phyloP scores from a whole-genome alignment of 1,140 invertebrate genomes.

The Scaptodrosophila lebanonensis region DNA sequence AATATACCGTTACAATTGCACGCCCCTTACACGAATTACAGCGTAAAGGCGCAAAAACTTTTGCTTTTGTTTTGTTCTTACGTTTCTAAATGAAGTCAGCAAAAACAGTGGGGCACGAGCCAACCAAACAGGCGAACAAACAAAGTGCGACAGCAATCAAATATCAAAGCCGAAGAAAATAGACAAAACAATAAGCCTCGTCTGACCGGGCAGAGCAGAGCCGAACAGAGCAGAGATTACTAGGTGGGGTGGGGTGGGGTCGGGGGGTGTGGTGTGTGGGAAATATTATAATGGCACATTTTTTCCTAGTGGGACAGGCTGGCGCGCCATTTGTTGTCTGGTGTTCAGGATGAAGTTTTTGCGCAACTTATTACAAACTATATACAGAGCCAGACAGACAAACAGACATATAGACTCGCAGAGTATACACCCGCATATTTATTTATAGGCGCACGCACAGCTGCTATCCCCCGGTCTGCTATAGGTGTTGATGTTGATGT shows the following conservation, averaged over 20 bases:
- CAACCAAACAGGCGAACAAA: slow-evolving; percentile 13
- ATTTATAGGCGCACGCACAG: slow-evolving; percentile 57
- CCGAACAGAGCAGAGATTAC: slow-evolving; percentile 4
- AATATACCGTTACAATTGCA: slow-evolving; percentile 73
- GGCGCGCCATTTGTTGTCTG: slow-evolving; percentile 34
- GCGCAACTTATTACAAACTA: slow-evolving; percentile 64
- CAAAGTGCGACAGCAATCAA: slow-evolving; percentile 66
- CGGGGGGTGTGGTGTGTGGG: slow-evolving; percentile 3
- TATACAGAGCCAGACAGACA: slow-evolving; percentile 28
- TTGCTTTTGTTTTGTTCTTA: slow-evolving; percentile 17
- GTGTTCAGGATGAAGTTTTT: slow-evolving; percentile 63
- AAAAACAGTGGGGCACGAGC: slow-evolving; percentile 7
- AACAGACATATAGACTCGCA: slow-evolving; percentile 1
- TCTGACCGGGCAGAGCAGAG: background rate
- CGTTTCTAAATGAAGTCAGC: slow-evolving; percentile 54
- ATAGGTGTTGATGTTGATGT: too few species aligned
- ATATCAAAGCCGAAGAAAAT: slow-evolving; percentile 49
- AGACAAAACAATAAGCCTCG: slow-evolving; percentile 65
- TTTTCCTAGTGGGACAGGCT: background rate
- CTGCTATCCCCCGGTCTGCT: slow-evolving; percentile 14
- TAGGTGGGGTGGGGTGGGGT: slow-evolving; percentile 31
- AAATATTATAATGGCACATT: slow-evolving; percentile 51
- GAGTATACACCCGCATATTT: too few species aligned
- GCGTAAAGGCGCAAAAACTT: slow-evolving; percentile 66
- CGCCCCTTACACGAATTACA: slow-evolving; percentile 74